Base-by-base conservation (phyloP, 2,888 invertebrate genomes). In the Caenorhabditis imperialis region DNA sequence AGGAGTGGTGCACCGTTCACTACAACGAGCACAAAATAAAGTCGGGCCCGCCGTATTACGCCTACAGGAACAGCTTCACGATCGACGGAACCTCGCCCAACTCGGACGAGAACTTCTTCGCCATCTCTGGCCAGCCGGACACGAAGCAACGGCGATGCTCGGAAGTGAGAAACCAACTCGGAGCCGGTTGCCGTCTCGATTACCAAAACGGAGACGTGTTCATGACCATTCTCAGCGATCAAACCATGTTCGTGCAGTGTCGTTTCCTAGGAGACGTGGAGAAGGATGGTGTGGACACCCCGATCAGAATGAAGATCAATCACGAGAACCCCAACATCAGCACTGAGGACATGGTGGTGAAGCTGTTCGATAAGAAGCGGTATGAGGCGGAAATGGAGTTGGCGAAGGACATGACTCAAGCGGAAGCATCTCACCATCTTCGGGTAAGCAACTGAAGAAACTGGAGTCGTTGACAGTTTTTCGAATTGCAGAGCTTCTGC, bases 401-500 rank as follows among this genome's bases (percentile, higher is more conserved):
- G 10, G 30, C 30, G 10, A 14, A 40, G 6, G 8, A 40, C 6
- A 40, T 16, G 18, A 18, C 40, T 8, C 6, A 8, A 4, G 18
- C 4, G 18, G 18, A 40, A 5, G 40, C n/a, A 6, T 40, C 6
- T 16, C 5, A 40, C 6, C n/a, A 40, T 14, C n/a, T 16, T 14
- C 18, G 6, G 40, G 14, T 47, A 23, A 20, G 20, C 5, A 10
- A 27, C n/a, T 27, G 2, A 14, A n/a, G n/a, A n/a, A n/a, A n/a
- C n/a, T n/a, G n/a, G n/a, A n/a, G n/a, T n/a, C n/a, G n/a, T n/a
- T n/a, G n/a, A n/a, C n/a, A 30, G 30, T 30, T 47, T 30, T 30
- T 33, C 10, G 14, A 23, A 27, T 42, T 99, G 80, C 98, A 97
- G 1, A 96, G 96, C 91, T 97, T 97, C 96, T 97, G 97, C 89